Evolutionary conservation across 2,113 vertebrate species (phyloP), one percentile per base, ranked within the genome.

Genomic region (Scolopax mira): DNA sequence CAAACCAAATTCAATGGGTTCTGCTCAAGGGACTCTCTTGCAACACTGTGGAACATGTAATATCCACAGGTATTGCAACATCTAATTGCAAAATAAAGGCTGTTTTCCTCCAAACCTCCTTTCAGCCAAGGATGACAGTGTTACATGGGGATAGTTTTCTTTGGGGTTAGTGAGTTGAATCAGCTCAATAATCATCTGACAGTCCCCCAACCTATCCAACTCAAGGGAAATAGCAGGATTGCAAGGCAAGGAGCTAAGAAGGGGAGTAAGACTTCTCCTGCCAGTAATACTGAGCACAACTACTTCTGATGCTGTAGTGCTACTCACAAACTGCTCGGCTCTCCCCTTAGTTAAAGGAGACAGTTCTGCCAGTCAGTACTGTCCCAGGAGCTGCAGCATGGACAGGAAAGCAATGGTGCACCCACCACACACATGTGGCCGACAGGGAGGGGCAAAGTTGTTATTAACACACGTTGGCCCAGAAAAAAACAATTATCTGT

Each of bases 1-100:
- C 79, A 94, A 85, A 95, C 78, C 74, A 89, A 85, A 93, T 93
- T 94, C 91, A 93, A 89, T 91, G 91, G 89, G 28, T 64, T 94
- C 94, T 88, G 93, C 93, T 95, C 93, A 85, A 96, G 96, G 89
- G 95, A 95, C 87, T 82, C 18, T 93, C 87, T 96, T 95, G 93
- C 96, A 95, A 96, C 85, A 96, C 81, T 69, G 30, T 60, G 49
- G 65, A 89, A 30, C 74, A 79, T 72, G 95, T 78, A 95, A 94
- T 85, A 94, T 90, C 57, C 84, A 94, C 86, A 97, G 94, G 94
- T 96, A 94, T 97, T 97, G 91, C 96, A 96, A 96, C 91, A 96
- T 93, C 78, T 70, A 79, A 85, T 96, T 96, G 93, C 96, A 96
- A 96, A 94, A 97, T 93, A 87, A 95, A 88, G 57, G 54, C 89